Conservation (phyloP, 1,140 invertebrate species). For the Babylonia areolata region DNA sequence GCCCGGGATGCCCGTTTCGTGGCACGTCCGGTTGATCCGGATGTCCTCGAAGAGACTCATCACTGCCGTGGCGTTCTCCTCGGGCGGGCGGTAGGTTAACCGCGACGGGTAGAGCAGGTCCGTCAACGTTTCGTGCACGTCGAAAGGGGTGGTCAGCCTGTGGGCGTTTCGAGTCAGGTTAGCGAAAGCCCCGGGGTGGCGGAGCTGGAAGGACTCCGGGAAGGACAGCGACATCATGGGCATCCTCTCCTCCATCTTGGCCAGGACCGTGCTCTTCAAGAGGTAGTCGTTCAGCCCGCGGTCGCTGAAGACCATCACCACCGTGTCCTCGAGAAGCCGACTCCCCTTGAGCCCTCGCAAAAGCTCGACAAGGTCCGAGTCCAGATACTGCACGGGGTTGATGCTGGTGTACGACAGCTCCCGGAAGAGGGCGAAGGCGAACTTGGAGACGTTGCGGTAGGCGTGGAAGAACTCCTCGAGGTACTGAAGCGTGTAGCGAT, state of each 20-base stretch:
- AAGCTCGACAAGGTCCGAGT: conserved; percentile 85
- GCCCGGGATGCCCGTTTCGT: conserved; percentile 83
- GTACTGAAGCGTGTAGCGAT: conserved; percentile 82
- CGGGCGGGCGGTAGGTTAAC: conserved; percentile 16
- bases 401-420: conserved; percentile 87
- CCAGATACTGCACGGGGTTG: conserved; percentile 87
- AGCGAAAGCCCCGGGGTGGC: conserved; percentile 77
- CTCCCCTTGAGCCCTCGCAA: conserved; percentile 54
- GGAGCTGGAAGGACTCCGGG: conserved; percentile 83
- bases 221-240: conserved; percentile 88
- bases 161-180: conserved; percentile 76
- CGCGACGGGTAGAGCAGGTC: conserved; percentile 79
- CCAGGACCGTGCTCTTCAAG: conserved; percentile 86
- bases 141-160: conserved; percentile 87
- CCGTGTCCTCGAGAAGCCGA: conserved; percentile 71
- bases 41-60: conserved; percentile 87
- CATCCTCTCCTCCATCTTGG: conserved; percentile 91
- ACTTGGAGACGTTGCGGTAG: conserved; percentile 84
- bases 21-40: conserved; percentile 84
- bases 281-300: conserved; percentile 80
- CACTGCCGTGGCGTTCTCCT: conserved; percentile 72
- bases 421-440: conserved; percentile 90
- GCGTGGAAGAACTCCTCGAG: conserved; percentile 80
- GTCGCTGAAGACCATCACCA: conserved; percentile 75
- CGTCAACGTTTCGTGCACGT: conserved; percentile 85